phyloP scores from a whole-genome alignment of 1,140 invertebrate genomes.

The Lasaia peninsularis region DNA sequence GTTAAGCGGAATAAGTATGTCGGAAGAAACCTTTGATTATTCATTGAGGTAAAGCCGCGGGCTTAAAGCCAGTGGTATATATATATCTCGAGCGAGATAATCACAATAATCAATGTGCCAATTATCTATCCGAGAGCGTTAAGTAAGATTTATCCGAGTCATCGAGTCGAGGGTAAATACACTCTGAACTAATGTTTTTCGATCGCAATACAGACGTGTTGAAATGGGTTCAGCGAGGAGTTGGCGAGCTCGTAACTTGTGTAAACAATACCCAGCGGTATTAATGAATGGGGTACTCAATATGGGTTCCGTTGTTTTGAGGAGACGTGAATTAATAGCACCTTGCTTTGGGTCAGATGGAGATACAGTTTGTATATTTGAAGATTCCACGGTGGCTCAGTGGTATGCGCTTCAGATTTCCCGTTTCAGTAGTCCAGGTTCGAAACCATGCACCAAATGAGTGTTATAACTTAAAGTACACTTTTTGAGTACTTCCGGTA shows the following conservation, averaged over 20 bases:
- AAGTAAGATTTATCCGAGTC: constrained; percentile 5
- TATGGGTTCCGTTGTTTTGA: constrained; percentile 5
- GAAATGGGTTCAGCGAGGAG: background rate
- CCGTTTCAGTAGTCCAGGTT: no score
- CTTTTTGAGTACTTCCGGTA: no score
- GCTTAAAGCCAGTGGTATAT: no score
- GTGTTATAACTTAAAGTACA: no score
- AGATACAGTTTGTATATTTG: background rate
- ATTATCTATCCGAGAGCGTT: constrained; percentile 6
- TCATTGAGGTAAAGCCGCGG: no score
- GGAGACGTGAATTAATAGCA: constrained; percentile 9
- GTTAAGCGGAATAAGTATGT: no score
- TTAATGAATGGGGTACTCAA: constrained; percentile 11
- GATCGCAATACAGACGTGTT: constrained; percentile 9
- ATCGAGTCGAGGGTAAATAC: constrained; percentile 5
- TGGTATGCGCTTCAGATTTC: no score
- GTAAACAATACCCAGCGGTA: constrained; percentile 9
- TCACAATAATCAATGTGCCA: constrained; percentile 6
- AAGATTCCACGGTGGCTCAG: background rate
- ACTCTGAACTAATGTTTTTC: constrained; percentile 1
- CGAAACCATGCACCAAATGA: no score
- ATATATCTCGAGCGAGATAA: background rate
- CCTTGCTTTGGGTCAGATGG: background rate
- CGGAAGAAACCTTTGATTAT: no score
- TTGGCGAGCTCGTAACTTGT: constrained; percentile 2